A percentile compares a stretch with the other conserved stretches of the same genome.
Conservation (phyloP, 2,888 invertebrate species). For the Lasioglossum malachurum region DNA sequence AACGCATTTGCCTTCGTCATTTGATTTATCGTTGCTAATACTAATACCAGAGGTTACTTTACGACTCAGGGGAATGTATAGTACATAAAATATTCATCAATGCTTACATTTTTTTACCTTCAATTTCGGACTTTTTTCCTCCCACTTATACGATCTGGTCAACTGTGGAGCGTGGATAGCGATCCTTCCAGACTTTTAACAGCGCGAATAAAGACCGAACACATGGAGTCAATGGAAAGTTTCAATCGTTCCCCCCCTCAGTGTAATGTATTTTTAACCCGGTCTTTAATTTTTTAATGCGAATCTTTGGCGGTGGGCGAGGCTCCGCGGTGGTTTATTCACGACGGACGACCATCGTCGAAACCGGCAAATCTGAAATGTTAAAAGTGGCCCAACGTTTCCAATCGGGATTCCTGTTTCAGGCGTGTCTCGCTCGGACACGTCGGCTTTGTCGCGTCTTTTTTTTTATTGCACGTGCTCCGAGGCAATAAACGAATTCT, state of each 20-base stretch:
- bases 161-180: not conserved
- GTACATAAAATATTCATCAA: no score
- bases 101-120: no score
- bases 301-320: not conserved
- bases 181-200: conserved; percentile 17
- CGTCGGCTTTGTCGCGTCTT: not conserved
- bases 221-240: conserved; percentile 16
- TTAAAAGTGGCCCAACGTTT: conserved; percentile 25
- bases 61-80: no score
- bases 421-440: conserved; percentile 20
- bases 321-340: conserved; percentile 13
- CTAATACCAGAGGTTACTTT: no score
- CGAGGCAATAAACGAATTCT: conserved; percentile 9
- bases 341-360: conserved; percentile 20
- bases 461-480: not conserved
- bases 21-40: no score
- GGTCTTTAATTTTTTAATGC: conserved; percentile 12
- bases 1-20: no score
- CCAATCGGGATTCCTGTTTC: conserved; percentile 37
- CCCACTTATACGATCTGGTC: no score
- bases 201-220: conserved; percentile 23
- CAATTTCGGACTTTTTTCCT: no score
- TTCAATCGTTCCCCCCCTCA: conserved; percentile 4
- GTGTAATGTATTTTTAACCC: conserved; percentile 19
- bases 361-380: conserved; percentile 46